Percentiles rank a stretch among this genome's conserved stretches.
These are phyloP conservation scores for Lycopodina hypogea DNA, from an alignment of 37 sponge, comb jelly and placozoan genomes.

Conservation along the genomic window DNA sequence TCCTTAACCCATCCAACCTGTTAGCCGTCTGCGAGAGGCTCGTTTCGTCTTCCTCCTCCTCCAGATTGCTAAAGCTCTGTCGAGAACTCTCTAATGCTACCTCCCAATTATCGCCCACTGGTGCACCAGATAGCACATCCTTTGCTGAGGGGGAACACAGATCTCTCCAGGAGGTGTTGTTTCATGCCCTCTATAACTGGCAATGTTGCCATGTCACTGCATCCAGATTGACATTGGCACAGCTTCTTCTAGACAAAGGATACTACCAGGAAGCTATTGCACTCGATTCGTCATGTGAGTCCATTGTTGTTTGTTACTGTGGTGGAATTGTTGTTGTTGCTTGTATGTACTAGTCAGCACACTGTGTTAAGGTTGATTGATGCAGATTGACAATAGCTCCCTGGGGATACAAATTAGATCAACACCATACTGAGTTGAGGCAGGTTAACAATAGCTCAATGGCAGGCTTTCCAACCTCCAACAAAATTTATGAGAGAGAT, in stretches of 20 bases:
- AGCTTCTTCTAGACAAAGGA: neutral
- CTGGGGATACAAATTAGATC: too few relatives aligned
- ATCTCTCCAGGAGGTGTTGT: neutral
- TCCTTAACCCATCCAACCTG: neutral
- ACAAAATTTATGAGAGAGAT: too few relatives aligned
- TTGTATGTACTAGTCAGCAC: too few relatives aligned
- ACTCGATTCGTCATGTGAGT: conserved; percentile 18
- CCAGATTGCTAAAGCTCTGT: neutral
- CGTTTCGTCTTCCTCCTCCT: neutral
- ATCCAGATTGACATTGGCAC: neutral
- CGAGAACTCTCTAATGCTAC: neutral
- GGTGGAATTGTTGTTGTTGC: too few relatives aligned
- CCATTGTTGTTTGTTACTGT: too few relatives aligned
- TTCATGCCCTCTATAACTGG: neutral
- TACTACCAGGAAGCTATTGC: neutral
- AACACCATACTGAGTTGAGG: too few relatives aligned
- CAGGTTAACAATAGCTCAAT: too few relatives aligned
- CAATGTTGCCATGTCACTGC: too few relatives aligned
- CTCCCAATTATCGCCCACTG: neutral
- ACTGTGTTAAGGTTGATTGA: too few relatives aligned
- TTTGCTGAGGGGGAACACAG: neutral
- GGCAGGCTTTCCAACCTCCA: too few relatives aligned
- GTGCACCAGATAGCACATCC: neutral
- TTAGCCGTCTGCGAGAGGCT: neutral
- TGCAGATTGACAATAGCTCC: too few relatives aligned